Evolutionary conservation across 2,797 vertebrate species (phyloP).

Genomic region (Chelon auratus): DNA sequence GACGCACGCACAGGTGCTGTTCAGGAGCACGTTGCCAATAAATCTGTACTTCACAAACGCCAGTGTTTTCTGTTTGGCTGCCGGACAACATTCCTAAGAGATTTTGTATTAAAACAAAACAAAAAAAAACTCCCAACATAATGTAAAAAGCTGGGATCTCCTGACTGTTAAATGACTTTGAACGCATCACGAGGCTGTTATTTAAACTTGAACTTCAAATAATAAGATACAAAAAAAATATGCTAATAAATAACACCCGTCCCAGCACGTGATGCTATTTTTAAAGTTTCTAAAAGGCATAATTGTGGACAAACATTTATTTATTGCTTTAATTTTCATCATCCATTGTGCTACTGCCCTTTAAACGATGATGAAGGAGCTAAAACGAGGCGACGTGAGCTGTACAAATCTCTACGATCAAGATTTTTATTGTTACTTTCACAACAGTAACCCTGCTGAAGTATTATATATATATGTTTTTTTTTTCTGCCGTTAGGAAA

Average conservation of each 20-base stretch:
- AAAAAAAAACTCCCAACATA: constrained; percentile 2
- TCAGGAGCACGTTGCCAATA: constrained; percentile 63
- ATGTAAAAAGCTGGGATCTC: constrained; percentile 34
- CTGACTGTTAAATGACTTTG: constrained; percentile 29
- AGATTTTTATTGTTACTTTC: constrained; percentile 65
- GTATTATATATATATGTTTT: constrained; percentile 8
- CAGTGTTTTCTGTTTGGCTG: constrained; percentile 66
- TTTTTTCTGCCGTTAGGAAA: constrained; percentile 59
- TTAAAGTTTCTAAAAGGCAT: constrained; percentile 21
- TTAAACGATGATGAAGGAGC: constrained; percentile 17
- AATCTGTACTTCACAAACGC: constrained; percentile 59
- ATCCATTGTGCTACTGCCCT: constrained; percentile 34
- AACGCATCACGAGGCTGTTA: constrained; percentile 29
- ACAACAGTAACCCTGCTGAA: constrained; percentile 60
- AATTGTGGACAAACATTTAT: constrained; percentile 48
- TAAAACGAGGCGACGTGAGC: constrained; percentile 40
- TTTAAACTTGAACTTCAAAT: background rate
- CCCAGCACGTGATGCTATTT: constrained; percentile 10
- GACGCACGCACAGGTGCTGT: constrained; percentile 55
- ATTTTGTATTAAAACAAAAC: background rate
- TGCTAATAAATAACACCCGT: constrained; percentile 50
- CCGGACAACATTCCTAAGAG: constrained; percentile 60
- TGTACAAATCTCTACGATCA: constrained; percentile 64
- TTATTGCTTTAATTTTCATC: constrained; percentile 66
- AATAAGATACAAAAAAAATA: background rate